phyloP scores from a whole-genome alignment of 2,113 vertebrate genomes.

The Amphiprion percula region DNA sequence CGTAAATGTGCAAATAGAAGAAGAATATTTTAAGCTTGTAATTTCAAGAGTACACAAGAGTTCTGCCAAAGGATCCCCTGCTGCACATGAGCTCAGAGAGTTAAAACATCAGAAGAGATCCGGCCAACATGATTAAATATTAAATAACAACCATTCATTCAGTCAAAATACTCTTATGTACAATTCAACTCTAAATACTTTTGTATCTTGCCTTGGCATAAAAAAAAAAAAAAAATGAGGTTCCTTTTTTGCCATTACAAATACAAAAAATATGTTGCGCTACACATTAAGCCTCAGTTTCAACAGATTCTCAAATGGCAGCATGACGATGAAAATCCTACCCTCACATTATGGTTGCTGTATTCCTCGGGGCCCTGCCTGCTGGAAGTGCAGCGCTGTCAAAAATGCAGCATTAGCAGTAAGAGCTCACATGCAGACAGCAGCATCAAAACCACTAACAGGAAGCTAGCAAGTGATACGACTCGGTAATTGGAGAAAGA shows the following conservation, averaged over 20 bases:
- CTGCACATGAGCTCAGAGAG: not conserved
- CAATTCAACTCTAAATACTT: not conserved
- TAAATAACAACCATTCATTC: slow-evolving; percentile 7
- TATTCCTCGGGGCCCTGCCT: slow-evolving; percentile 53
- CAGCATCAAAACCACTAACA: slow-evolving; percentile 46
- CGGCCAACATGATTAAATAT: slow-evolving; percentile 22
- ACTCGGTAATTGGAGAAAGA: slow-evolving; percentile 64
- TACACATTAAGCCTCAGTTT: not conserved
- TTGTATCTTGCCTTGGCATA: not conserved
- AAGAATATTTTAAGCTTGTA: not conserved
- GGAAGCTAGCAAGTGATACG: slow-evolving; percentile 66
- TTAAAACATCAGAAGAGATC: not conserved
- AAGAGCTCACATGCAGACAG: slow-evolving; percentile 55
- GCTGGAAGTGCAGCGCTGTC: slow-evolving; percentile 34
- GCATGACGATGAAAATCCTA: slow-evolving; percentile 55
- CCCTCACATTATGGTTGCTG: slow-evolving; percentile 61
- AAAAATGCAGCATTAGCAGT: slow-evolving; percentile 65
- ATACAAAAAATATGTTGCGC: not conserved
- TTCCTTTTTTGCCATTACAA: not conserved
- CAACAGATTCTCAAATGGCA: slow-evolving; percentile 21
- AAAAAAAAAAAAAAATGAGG: not conserved
- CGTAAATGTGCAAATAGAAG: slow-evolving; percentile 19
- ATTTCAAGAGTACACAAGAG: not conserved
- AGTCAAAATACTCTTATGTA: slow-evolving; percentile 27
- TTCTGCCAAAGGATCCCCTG: not conserved